Percentiles rank a stretch among this genome's conserved stretches.
Evolutionary conservation across 2,113 vertebrate species (phyloP).

Genomic region (Megaptera novaeangliae): DNA sequence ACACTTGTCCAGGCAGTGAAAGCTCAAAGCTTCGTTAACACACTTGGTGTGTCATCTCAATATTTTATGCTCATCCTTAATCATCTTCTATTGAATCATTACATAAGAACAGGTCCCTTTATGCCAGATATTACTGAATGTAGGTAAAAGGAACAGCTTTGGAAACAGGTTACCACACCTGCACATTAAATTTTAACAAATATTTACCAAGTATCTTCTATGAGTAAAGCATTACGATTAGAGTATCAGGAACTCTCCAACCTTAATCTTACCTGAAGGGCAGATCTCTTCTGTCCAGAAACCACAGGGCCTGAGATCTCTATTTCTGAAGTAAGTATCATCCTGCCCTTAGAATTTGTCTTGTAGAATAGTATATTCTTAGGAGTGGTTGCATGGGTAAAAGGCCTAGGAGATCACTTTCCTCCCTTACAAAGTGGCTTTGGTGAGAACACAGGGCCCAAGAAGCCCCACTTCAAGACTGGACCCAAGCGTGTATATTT

Average conservation of each 20-base stretch:
- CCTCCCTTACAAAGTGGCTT: not conserved
- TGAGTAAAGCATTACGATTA: not conserved
- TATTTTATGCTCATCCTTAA: not conserved
- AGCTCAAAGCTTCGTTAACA: not conserved
- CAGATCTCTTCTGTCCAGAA: not conserved
- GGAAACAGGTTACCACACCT: slow-evolving; percentile 19
- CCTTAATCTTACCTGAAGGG: not conserved
- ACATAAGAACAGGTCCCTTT: not conserved
- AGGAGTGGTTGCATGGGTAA: not conserved
- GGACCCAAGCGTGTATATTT: not conserved
- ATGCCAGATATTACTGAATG: not conserved
- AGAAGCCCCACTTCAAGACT: not conserved
- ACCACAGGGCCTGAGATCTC: not conserved
- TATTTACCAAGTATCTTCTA: slow-evolving; percentile 24
- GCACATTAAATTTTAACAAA: not conserved
- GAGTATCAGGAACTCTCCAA: not conserved
- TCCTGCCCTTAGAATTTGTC: not conserved
- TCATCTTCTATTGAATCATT: slow-evolving; percentile 9
- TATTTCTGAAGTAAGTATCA: not conserved
- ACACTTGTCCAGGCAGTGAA: slow-evolving; percentile 7
- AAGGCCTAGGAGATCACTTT: not conserved
- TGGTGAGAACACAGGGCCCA: not conserved
- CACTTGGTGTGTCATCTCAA: not conserved
- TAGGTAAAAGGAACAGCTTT: not conserved
- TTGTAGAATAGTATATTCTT: not conserved